These are phyloP conservation scores for honey bee (Apis mellifera) DNA, from an alignment of 1,140 invertebrate species.

Conservation along the genomic window DNA sequence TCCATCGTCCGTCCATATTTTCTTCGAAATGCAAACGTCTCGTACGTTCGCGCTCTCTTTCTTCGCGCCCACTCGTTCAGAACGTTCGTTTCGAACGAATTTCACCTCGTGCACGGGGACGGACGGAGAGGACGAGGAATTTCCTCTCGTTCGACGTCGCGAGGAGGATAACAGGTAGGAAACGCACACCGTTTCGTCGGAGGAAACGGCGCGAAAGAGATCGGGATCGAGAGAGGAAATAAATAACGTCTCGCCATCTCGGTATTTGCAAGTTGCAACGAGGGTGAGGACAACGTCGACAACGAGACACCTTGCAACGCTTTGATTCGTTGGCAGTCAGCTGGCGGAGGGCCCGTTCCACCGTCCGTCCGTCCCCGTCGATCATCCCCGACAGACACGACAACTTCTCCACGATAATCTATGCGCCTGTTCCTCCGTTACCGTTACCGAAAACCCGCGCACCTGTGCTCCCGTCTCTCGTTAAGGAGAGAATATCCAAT, in stretches of 20 bases:
- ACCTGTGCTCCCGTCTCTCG: conserved; percentile 37
- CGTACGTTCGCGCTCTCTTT: neutral
- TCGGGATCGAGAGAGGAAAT: conserved; percentile 22
- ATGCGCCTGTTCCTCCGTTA: conserved; percentile 48
- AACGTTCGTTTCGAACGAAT: neutral
- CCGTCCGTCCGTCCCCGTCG: conserved; percentile 43
- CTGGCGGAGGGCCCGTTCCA: conserved; percentile 46
- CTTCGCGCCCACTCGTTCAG: no score
- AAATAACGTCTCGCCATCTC: conserved; percentile 39
- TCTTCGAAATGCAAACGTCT: conserved; percentile 1
- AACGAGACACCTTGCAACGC: conserved; percentile 39
- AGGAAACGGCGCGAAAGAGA: conserved; percentile 6
- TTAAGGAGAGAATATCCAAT: no score
- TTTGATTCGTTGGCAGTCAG: conserved; percentile 54
- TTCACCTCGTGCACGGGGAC: no score
- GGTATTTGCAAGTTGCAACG: conserved; percentile 34
- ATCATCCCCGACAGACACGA: conserved; percentile 20
- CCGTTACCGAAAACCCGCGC: neutral
- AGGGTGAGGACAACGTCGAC: conserved; percentile 36
- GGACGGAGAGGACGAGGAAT: neutral
- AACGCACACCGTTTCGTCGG: neutral
- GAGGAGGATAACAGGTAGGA: neutral
- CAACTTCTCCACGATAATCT: conserved; percentile 59
- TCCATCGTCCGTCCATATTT: conserved; percentile 26
- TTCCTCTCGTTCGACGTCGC: neutral